Base-by-base conservation (phyloP, 2,888 invertebrate genomes). In the Lampropteryx suffumata region DNA sequence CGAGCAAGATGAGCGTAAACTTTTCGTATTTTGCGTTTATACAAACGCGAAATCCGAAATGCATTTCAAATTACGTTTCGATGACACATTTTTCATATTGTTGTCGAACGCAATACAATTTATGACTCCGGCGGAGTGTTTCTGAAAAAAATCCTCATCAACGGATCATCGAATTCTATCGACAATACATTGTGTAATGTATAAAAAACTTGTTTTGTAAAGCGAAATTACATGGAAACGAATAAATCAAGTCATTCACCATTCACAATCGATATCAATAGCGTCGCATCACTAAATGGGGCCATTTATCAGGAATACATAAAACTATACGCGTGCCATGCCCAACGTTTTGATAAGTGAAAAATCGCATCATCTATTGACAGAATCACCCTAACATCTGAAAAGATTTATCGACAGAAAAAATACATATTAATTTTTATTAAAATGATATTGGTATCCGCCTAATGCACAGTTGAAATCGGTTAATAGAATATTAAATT, bases 401-500 rank as follows among this genome's bases (percentile, higher is more conserved):
- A 68, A 67, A 74, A 76, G 82, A 88, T 86, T 74, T 74, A 88
- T 84, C 61, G 73, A 63, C 67, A 51, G 33, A 57, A 57, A 50
- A 28, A 29, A 26, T 10, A 35, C 28, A 40, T 44, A 52, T 50
- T 43, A 46, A 44, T 51, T 41, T 34, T 47, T 43, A 43, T 48
- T 17, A 42, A 41, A 50, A 50, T 59, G 37, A 44, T 44, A 40
- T 53, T 48, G 39, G 48, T 50, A 61, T 55, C 54, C 49, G 55
- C 53, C 47, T 61, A 71, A 73, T 71, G 69, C 67, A 68, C 63
- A 65, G 54, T 64, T 67, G 59, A 74, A 75, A 77, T 76, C 70
- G 74, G 69, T 79, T 82, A 79, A 79, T 79, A 78, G 76, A 83
- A 83, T 79, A 85, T 84, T 79, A 83, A 82, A 84, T 67, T 69